Base-by-base conservation (phyloP, 2,797 vertebrate genomes). In the Artibeus jamaicensis region DNA sequence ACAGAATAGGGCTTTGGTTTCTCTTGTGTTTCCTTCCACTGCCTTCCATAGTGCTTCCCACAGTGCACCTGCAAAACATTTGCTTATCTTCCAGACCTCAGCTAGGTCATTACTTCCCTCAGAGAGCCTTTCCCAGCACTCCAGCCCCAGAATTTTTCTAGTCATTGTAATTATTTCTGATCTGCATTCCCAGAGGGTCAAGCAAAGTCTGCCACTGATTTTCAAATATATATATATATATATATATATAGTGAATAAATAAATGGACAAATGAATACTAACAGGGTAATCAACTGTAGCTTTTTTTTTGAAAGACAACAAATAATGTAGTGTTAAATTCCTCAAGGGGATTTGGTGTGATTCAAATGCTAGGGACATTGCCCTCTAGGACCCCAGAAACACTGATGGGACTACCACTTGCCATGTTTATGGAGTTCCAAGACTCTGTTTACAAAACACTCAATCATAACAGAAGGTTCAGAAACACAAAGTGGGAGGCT, bases 271-370 rank as follows among this genome's bases (percentile, higher is more conserved):
- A 59, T 37, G 37, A 84, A 44, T 26, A n/a, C 57, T 48, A 82
- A 86, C 24, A 65, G 22, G 14, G 24, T 37, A 88, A 74, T 70
- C 44, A 65, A 74, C 6, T 21, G 1, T 8, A 34, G 67, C 50
- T 70, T 91, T 62, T 91, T 91, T 62, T 37, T 81, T 74, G 14
- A 90, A 83, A 91, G 29, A 78, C 24, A 88, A 59, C 71, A 84
- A 42, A 86, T 16, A 46, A 11, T 44, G 16, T 68, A 24, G 9
- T 44, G n/a, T 78, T 62, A 18, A 70, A 46, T 44, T 78, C 53
- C 46, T 86, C 14, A 46, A 77, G 24, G 11, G 6, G 2, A 67
- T 12, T 48, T 57, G 67, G 39, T 37, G 19, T 48, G 39, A 91
- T 55, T n/a, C 55, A 88, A 88, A 32, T 34, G 42, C 3, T 68